Base-by-base conservation (phyloP, 2,888 invertebrate species). In the Aphidius colemani region DNA sequence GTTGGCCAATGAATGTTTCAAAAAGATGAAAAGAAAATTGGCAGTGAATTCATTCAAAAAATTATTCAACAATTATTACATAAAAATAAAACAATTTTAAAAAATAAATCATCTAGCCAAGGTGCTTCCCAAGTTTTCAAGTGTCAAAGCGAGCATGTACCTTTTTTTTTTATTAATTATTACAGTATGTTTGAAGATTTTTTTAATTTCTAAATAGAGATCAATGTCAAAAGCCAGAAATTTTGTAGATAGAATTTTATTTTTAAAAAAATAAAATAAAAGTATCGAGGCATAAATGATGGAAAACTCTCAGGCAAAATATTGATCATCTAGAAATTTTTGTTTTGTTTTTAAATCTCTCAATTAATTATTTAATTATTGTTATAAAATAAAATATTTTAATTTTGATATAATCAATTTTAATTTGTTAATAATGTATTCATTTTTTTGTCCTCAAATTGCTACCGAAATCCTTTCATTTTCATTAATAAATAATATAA, bases 221-320 rank as follows among this genome's bases (percentile, higher is more conserved):
- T 46, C 13, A 57, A 57, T 57, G 57, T 57, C 57, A 46, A 57
- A 57, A 46, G 46, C 11, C 8, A 44, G 39, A 57, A 39, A 7
- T 39, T 46, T 30, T 57, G 46, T 30, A 53, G 40, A 18, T 56
- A 45, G 44, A 45, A 10, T 39, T 46, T 30, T 57, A 39, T 30
- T 41, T 10, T 6, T 45, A 45, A 56, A 45, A 53, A 53, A 39
- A 9, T 13, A 51, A 18, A 1, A 30, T 13, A 9, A 30, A 30
- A 9, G 39, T 39, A n/a, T 39, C 7, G 53, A 53, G 40, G 30
- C 39, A n/a, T 53, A n/a, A 9, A n/a, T 39, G n/a, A 49, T 49
- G 7, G 30, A 53, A 40, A 18, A 39, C 39, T 51, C 30, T 10
- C 30, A 39, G n/a, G 9, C 9, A 7, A 51, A 39, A 18, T 10